Evolutionary conservation across 1,140 invertebrate species (phyloP).

Genomic region (Penaeus japonicus): DNA sequence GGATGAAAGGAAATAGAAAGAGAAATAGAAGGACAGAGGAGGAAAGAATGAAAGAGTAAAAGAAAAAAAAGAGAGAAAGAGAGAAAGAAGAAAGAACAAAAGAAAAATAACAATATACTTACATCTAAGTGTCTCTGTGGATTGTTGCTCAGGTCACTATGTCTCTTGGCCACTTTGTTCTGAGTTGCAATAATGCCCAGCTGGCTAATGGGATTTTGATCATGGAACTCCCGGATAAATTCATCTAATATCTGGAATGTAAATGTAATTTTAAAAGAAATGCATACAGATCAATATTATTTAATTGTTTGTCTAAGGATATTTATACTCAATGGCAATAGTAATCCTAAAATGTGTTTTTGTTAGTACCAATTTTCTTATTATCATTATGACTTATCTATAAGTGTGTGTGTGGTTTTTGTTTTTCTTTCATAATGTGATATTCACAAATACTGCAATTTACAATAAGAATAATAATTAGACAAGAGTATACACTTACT

Average conservation of each 20-base stretch:
- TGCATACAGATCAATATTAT: neutral
- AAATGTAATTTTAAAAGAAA: neutral
- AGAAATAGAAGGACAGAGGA: neutral
- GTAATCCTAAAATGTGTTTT: neutral
- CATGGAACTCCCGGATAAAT: slow-evolving; percentile 97
- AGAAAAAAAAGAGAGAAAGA: no score
- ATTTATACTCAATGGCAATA: neutral
- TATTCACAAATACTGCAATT: no score
- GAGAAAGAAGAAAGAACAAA: neutral
- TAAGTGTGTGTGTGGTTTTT: no score
- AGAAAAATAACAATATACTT: slow-evolving; percentile 43
- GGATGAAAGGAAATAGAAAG: neutral
- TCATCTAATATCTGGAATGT: slow-evolving; percentile 82
- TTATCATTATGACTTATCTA: no score
- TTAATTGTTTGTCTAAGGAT: neutral
- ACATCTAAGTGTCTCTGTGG: slow-evolving; percentile 80
- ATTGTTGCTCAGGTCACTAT: slow-evolving; percentile 66
- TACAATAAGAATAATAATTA: no score
- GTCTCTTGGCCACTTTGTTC: slow-evolving; percentile 73
- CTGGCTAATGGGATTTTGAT: slow-evolving; percentile 98
- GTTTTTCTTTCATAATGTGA: no score
- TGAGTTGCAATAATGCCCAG: slow-evolving; percentile 89
- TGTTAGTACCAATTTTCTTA: no score
- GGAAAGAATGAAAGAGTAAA: neutral
- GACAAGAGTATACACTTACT: no score